Percentiles rank a stretch among this genome's conserved stretches.
phyloP scores from a whole-genome alignment of 2,113 vertebrate genomes.

The Pseudonaja textilis region DNA sequence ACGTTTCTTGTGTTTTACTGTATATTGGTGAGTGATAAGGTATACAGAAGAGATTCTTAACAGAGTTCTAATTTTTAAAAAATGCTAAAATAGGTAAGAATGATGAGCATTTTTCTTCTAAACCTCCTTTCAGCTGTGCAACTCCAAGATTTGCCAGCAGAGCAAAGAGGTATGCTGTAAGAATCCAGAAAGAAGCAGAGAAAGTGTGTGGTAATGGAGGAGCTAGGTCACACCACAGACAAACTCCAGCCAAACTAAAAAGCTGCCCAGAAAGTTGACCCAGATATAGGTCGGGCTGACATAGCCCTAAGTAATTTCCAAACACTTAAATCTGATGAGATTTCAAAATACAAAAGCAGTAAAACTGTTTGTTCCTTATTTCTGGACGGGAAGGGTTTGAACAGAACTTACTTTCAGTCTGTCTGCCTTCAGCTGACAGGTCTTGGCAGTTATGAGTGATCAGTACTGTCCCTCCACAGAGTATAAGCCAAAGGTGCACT shows the following conservation, averaged over 20 bases:
- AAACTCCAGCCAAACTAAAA: background rate
- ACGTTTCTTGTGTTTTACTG: background rate
- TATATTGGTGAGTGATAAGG: background rate
- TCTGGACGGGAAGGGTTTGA: background rate
- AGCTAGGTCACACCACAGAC: background rate
- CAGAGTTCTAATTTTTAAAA: background rate
- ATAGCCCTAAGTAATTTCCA: background rate
- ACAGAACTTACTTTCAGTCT: background rate
- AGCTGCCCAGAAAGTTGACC: background rate
- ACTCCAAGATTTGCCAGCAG: background rate
- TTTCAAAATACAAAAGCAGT: background rate
- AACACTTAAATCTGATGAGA: background rate
- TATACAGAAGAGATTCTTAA: background rate
- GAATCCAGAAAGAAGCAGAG: background rate
- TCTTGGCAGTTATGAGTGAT: background rate
- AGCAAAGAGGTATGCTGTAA: background rate
- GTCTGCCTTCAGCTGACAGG: background rate
- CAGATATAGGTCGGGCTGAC: background rate
- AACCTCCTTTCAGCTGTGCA: background rate
- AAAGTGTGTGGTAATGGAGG: background rate
- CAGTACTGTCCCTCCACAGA: background rate
- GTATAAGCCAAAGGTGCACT: background rate
- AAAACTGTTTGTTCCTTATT: background rate
- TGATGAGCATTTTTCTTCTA: background rate
- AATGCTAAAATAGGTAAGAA: background rate